These are phyloP conservation scores for Epirrhoe alternata DNA, from an alignment of 2,888 invertebrate species.

Conservation along the genomic window DNA sequence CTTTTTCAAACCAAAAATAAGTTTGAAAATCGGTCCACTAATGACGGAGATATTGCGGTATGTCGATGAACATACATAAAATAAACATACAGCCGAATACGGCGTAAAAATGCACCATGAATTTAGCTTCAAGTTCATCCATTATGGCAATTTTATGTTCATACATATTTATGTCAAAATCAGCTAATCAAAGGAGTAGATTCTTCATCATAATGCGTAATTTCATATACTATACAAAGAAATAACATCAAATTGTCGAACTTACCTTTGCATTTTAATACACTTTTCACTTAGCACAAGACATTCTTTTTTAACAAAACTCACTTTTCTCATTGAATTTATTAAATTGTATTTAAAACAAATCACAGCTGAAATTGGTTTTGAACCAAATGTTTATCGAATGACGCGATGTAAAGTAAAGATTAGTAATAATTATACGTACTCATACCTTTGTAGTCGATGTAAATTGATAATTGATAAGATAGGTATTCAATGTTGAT, in stretches of 20 bases:
- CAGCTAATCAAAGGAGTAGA: too few species aligned
- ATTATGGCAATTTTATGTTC: too few species aligned
- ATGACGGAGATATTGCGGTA: too few species aligned
- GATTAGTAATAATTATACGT: slow-evolving; percentile 32
- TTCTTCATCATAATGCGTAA: too few species aligned
- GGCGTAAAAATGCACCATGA: too few species aligned
- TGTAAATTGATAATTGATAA: slow-evolving; percentile 23
- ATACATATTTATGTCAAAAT: too few species aligned
- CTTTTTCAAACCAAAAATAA: too few species aligned
- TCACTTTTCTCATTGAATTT: background rate
- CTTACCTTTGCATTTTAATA: slow-evolving; percentile 2
- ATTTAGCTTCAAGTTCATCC: too few species aligned
- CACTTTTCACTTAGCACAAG: background rate
- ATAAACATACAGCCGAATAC: too few species aligned
- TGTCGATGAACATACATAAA: too few species aligned
- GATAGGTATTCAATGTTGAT: slow-evolving; percentile 38
- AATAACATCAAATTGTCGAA: background rate
- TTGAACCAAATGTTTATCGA: slow-evolving; percentile 26
- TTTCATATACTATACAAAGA: background rate
- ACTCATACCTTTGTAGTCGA: slow-evolving; percentile 18
- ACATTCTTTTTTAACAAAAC: background rate
- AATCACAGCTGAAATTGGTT: slow-evolving; percentile 31
- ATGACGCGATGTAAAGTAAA: slow-evolving; percentile 39
- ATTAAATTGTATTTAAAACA: background rate
- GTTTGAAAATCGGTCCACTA: too few species aligned